Evolutionary conservation across 2,888 invertebrate species (phyloP), one percentile per base, ranked within the genome.

Genomic region (Pachycephus smyrnensis): DNA sequence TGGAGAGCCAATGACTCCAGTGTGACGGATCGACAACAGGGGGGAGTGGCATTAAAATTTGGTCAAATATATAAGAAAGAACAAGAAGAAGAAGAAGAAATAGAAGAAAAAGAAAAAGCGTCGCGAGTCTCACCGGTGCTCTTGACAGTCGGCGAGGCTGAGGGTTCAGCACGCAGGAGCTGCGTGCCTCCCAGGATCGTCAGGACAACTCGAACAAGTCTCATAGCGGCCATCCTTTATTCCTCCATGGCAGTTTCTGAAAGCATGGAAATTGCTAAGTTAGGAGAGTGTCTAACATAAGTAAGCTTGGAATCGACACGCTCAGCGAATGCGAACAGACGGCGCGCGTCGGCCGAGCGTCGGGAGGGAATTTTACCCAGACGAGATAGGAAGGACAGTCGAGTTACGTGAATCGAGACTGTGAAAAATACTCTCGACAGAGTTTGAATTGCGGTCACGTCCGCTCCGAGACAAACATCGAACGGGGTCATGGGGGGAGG

Each of bases 101-200:
- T 15, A 40, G 2, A 55, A 55, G 1, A 1, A 40, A 40, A 40
- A 12, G 1, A 15, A 40, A 1, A 40, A 15, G 15, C 69, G 4
- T 40, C 15, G 23, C 9, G 23, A 55, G 35, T 6, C 90, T 90
- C 81, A 91, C 91, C 90, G 73, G 85, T 83, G 78, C 88, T 90
- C 81, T 87, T 91, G 80, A 86, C 88, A 68, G 90, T 90, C 11
- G 91, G 91, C 33, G 87, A 85, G 36, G 87, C 86, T 78, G 88
- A 89, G 37, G 90, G 88, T 80, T 90, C 89, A 31, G 90, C 90
- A 77, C 84, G 86, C 68, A 89, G 84, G 31, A 88, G 84, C 77
- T 90, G 90, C 75, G 88, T 88, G 84, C 89, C 86, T 85, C 91
- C 90, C 81, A 91, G 85, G 83, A 91, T 86, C 80, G 88, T 87